Base-by-base conservation (phyloP, 2,797 vertebrate species). In the Poeciliopsis turneri region DNA sequence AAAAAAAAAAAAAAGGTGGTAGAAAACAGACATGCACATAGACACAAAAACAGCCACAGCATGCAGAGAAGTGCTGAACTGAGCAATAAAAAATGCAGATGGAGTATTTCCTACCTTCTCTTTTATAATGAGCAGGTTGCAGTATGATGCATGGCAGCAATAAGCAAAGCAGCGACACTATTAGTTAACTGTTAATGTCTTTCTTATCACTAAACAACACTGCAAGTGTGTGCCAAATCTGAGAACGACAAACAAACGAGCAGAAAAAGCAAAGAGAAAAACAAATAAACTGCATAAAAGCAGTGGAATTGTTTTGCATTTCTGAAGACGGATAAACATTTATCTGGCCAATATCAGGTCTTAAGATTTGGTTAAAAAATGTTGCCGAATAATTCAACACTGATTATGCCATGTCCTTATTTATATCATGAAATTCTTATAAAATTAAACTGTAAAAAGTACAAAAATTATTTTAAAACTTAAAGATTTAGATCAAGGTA, bases 41-140 rank as follows among this genome's bases (percentile, higher is more conserved):
- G n/a, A 70, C 77, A 80, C 20, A 28, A 72, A 72, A 45, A 45
- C 45, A 82, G 73, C 47, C 73, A 81, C 81, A 86, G 83, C 84
- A 86, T 82, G 83, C 57, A 72, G 83, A 85, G 82, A 90, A 91
- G 70, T 93, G 93, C 93, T 94, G 92, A 94, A 91, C 78, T 71
- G 79, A 86, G 93, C 91, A 92, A 90, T 92, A 93, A 91, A 92
- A 89, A 79, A 92, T 94, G 89, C 92, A 94, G 91, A 94, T 92
- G 82, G 80, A 74, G 33, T 82, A 83, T 82, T 82, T 72, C n/a
- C 71, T 74, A 79, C 78, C 59, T 75, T 74, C 85, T 72, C 76
- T 75, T 88, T 78, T 86, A 89, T 93, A 94, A 93, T 94, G 92
- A 92, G 90, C 87, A 82, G 86, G 85, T 90, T 85, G 88, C 81